phyloP scores from a whole-genome alignment of 2,113 vertebrate species.

The Hippocampus abdominalis region DNA sequence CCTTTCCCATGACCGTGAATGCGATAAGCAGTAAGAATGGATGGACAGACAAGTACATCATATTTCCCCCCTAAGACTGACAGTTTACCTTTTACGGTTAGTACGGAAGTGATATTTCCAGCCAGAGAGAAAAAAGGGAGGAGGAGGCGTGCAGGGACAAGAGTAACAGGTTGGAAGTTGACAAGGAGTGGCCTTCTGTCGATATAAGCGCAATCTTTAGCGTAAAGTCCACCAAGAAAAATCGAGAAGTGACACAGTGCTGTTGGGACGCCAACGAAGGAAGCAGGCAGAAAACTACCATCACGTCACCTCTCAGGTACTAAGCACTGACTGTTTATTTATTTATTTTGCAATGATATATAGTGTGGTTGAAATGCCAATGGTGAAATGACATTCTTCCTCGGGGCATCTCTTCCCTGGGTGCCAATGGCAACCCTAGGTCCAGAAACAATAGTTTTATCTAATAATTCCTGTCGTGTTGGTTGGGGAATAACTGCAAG shows the following conservation, averaged over 20 bases:
- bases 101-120: slow-evolving; percentile 67
- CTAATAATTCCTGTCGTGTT: too few species aligned
- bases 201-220: slow-evolving; percentile 58
- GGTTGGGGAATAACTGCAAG: too few species aligned
- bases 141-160: slow-evolving; percentile 47
- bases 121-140: slow-evolving; percentile 58
- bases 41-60: slow-evolving; percentile 33
- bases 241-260: slow-evolving; percentile 45
- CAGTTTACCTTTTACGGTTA: slow-evolving; percentile 76
- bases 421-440: too few species aligned
- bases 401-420: too few species aligned
- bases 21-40: slow-evolving; percentile 11
- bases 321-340: background rate
- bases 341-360: background rate
- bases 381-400: background rate
- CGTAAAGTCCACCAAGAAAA: slow-evolving; percentile 64
- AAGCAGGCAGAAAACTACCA: slow-evolving; percentile 31
- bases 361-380: slow-evolving; percentile 15
- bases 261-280: slow-evolving; percentile 37
- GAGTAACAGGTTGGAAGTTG: slow-evolving; percentile 44
- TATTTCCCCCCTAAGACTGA: slow-evolving; percentile 67
- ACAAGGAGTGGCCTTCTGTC: slow-evolving; percentile 75
- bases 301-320: slow-evolving; percentile 53
- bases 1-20: background rate
- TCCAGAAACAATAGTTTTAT: too few species aligned